Conservation (phyloP, 2,797 vertebrate species). For the Poeciliopsis turneri region DNA sequence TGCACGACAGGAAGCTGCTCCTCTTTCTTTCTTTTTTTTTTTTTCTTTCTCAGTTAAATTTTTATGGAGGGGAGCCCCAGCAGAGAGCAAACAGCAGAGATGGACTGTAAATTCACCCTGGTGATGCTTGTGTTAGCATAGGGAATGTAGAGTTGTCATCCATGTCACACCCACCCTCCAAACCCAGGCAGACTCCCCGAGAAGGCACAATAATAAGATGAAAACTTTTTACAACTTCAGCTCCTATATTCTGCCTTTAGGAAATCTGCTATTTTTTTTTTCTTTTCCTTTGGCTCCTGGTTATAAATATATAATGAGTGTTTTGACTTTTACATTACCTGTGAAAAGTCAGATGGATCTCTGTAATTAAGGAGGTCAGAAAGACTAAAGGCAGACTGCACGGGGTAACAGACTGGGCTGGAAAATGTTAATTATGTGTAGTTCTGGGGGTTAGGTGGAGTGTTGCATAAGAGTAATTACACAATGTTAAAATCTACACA, state of each 20-base stretch:
- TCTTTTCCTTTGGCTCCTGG: neutral
- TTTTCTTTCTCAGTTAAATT: slow-evolving; percentile 40
- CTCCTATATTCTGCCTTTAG: neutral
- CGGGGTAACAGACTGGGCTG: neutral
- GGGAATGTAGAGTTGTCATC: slow-evolving; percentile 55
- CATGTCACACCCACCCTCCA: slow-evolving; percentile 39
- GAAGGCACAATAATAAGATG: slow-evolving; percentile 31
- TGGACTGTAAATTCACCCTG: slow-evolving; percentile 59
- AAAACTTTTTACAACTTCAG: slow-evolving; percentile 20
- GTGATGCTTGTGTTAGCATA: slow-evolving; percentile 46
- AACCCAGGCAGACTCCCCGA: slow-evolving; percentile 10
- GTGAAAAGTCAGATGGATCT: slow-evolving; percentile 7
- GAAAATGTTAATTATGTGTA: neutral
- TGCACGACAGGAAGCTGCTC: slow-evolving; percentile 40
- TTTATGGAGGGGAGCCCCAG: slow-evolving; percentile 45
- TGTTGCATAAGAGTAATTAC: neutral
- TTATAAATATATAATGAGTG: neutral
- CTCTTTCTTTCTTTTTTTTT: neutral
- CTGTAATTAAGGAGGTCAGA: slow-evolving; percentile 3
- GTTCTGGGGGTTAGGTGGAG: neutral
- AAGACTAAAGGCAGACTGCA: neutral
- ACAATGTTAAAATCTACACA: neutral
- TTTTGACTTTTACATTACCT: slow-evolving; percentile 2
- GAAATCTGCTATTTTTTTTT: too few species aligned
- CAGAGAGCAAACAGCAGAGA: slow-evolving; percentile 35